A percentile compares a stretch with the other conserved stretches of the same genome.
phyloP scores from a whole-genome alignment of 1,140 invertebrate genomes.

The Condylostylus longicornis region DNA sequence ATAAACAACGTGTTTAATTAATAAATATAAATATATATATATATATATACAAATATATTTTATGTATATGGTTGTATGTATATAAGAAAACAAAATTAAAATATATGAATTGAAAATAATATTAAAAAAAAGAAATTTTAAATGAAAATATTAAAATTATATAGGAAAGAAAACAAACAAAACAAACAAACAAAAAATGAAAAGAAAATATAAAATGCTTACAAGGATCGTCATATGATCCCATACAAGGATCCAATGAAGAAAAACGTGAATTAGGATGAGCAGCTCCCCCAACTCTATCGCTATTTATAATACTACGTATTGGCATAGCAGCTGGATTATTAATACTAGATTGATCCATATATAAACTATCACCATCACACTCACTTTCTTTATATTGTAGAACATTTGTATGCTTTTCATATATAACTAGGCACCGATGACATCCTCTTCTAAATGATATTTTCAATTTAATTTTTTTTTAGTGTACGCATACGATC shows the following conservation, averaged over 20 bases:
- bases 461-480: constrained; percentile 20
- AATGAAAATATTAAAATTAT: no score
- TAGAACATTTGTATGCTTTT: constrained; percentile 79
- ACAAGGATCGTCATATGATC: constrained; percentile 35
- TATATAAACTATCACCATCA: constrained; percentile 34
- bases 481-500: no score
- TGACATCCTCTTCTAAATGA: constrained; percentile 48
- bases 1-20: no score
- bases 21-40: no score
- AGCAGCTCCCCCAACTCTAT: constrained; percentile 32
- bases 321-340: constrained; percentile 34
- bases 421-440: constrained; percentile 81
- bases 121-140: neutral
- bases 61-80: no score
- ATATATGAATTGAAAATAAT: neutral
- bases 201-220: constrained; percentile 21
- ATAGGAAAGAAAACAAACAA: no score
- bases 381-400: constrained; percentile 96
- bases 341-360: constrained; percentile 34
- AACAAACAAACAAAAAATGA: neutral
- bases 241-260: constrained; percentile 34
- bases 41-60: no score
- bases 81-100: no score
- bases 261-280: constrained; percentile 35
- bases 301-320: constrained; percentile 32